Evolutionary conservation across 1,140 invertebrate species (phyloP).

Genomic region (Sitophilus oryzae): DNA sequence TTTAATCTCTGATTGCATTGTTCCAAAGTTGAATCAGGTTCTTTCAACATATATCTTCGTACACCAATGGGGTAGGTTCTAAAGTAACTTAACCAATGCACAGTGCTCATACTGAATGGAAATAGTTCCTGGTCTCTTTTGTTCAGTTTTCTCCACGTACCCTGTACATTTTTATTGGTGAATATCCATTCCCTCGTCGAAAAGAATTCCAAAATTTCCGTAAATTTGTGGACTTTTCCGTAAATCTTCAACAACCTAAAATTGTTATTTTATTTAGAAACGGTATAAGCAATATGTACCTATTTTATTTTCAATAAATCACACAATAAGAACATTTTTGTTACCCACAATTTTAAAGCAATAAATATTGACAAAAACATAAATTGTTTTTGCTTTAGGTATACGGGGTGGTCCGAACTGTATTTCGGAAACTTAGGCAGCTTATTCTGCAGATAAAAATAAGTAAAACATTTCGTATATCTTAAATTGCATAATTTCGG

Average conservation of each 20-base stretch:
- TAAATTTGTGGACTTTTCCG: conserved; percentile 66
- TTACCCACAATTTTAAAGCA: background rate
- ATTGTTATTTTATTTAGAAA: background rate
- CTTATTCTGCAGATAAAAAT: no score
- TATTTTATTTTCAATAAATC: no score
- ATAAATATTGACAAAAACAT: background rate
- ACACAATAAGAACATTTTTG: background rate
- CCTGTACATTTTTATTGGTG: conserved; percentile 56
- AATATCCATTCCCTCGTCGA: conserved; percentile 65
- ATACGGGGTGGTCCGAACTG: no score
- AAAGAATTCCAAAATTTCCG: conserved; percentile 67
- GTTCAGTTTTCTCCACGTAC: conserved; percentile 53
- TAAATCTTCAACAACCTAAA: conserved; percentile 63
- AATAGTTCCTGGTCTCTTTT: conserved; percentile 57
- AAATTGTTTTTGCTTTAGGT: no score
- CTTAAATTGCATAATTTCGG: no score
- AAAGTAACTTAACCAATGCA: conserved; percentile 56
- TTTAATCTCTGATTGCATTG: conserved; percentile 36
- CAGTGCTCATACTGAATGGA: conserved; percentile 59
- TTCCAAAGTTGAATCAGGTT: conserved; percentile 52
- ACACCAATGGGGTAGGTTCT: conserved; percentile 54
- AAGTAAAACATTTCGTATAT: no score
- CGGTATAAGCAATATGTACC: no score
- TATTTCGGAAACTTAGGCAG: no score
- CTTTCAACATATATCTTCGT: conserved; percentile 56